Base-by-base conservation (phyloP, 2,888 invertebrate species). In the Microctonus brassicae region DNA sequence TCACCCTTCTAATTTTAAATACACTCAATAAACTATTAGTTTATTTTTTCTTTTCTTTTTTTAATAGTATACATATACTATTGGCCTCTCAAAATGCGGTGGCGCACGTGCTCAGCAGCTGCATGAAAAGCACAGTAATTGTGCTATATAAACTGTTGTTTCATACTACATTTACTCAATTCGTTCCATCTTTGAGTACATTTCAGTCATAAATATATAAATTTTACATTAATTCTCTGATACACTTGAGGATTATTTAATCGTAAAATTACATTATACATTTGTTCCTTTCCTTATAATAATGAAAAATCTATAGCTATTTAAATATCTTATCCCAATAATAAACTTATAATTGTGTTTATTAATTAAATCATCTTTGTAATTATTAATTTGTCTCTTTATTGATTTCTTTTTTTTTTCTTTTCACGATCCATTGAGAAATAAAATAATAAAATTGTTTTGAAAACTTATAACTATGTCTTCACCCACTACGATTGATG, bases 231-330 rank as follows among this genome's bases (percentile, higher is more conserved):
- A 58, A 33, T 29, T 17, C 5, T 34, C 17, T 57, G n/a, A 57
- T 2, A 55, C 24, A 24, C 9, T 55, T 13, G 9, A 22, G 13
- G 22, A 58, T 69, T 47, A 34, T 53, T 69, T 71, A 58, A 60
- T 69, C 67, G 33, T 71, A 64, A 62, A 17, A 42, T 42, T 69
- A 65, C 26, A 22, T 73, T 72, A 76, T 69, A 75, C 36, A 62
- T 67, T n/a, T 42, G 61, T 65, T 57, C 47, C 64, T 39, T 52
- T 22, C 53, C 11, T 63, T 74, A 70, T 72, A 74, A 75, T 69
- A 75, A 76, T 76, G 75, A 74, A 76, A 75, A 76, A 76, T 73
- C 73, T 76, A 75, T 53, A 73, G 24, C 69, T 76, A 76, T 62
- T 47, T 62, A 20, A 68, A 53, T 34, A 61, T 52, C 34, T 47